phyloP scores from a whole-genome alignment of 2,888 invertebrate genomes.

The Acanthosoma haemorrhoidale region DNA sequence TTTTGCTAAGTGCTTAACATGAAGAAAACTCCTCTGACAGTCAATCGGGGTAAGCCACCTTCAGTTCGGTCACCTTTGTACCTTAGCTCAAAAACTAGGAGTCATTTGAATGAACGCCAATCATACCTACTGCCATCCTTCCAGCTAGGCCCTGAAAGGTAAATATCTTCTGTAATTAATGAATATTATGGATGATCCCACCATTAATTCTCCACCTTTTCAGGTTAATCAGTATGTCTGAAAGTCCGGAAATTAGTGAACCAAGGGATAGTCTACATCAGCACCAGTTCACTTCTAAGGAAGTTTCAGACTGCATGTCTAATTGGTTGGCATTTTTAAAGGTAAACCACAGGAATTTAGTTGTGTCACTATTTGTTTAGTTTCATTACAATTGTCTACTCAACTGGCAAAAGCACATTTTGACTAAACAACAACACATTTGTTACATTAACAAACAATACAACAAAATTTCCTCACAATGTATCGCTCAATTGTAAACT shows the following conservation, averaged over 20 bases:
- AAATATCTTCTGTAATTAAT: background rate
- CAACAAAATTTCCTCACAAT: too few relatives aligned
- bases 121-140: slow-evolving; percentile 34
- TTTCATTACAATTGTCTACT: too few relatives aligned
- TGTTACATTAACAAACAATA: too few relatives aligned
- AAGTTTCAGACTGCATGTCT: slow-evolving; percentile 43
- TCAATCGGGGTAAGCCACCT: slow-evolving; percentile 43
- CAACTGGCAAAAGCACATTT: too few relatives aligned
- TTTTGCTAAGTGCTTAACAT: slow-evolving; percentile 38
- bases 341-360: too few relatives aligned
- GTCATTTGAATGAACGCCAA: slow-evolving; percentile 39
- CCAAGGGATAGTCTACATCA: slow-evolving; percentile 33
- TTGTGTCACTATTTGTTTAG: too few relatives aligned
- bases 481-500: too few relatives aligned
- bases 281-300: slow-evolving; percentile 42
- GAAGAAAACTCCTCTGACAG: slow-evolving; percentile 41
- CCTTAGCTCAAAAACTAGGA: slow-evolving; percentile 38
- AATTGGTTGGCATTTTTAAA: slow-evolving; percentile 43
- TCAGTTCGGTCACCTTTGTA: slow-evolving; percentile 41
- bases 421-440: too few relatives aligned
- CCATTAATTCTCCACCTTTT: background rate
- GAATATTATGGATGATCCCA: background rate
- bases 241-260: slow-evolving; percentile 39
- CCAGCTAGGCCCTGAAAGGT: slow-evolving; percentile 35
- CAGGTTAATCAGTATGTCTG: slow-evolving; percentile 40